Base-by-base conservation (phyloP, 2,888 invertebrate species). In the Zaprionus bogoriensis region DNA sequence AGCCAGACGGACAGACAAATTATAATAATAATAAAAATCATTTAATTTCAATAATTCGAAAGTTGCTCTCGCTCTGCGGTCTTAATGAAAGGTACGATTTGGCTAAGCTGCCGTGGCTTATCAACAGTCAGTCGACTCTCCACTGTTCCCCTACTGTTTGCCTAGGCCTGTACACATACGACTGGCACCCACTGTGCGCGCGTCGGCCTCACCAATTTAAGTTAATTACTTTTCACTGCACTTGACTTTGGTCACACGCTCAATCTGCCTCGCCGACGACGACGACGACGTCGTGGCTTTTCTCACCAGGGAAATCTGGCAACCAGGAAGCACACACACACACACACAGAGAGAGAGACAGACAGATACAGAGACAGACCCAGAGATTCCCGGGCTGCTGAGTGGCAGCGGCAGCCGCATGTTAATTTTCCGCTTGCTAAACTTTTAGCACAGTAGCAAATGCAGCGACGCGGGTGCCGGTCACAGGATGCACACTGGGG, bases 341-440 rank as follows among this genome's bases (percentile, higher is more conserved):
- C 30, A 55, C 36, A 52, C 47, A 74, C 67, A 76, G n/a, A 20
- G n/a, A n/a, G n/a, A 57, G 66, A 69, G 60, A 70, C 66, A 58
- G 52, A 58, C 61, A 47, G 28, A n/a, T 23, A 27, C 12, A 23
- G 50, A 63, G 67, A 71, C n/a, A n/a, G n/a, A n/a, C n/a, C n/a
- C n/a, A n/a, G n/a, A n/a, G n/a, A n/a, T n/a, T 71, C 63, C 67
- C 17, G 59, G 71, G 67, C 67, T 64, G 71, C 71, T 71, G 71
- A 71, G 71, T 71, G 72, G 72, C 72, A 71, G 66, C 70, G 65
- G 38, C 68, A 67, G 58, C 58, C 27, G 78, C 84, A 83, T 83
- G 83, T 83, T 83, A 87, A 83, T 83, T 87, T 83, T 83, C 83
- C 83, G 87, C 83, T 86, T 87, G 83, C 82, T 82, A 81, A 82